Percentiles rank a stretch among this genome's conserved stretches.
phyloP scores from a whole-genome alignment of 2,113 vertebrate species.

The Gadus chalcogrammus region DNA sequence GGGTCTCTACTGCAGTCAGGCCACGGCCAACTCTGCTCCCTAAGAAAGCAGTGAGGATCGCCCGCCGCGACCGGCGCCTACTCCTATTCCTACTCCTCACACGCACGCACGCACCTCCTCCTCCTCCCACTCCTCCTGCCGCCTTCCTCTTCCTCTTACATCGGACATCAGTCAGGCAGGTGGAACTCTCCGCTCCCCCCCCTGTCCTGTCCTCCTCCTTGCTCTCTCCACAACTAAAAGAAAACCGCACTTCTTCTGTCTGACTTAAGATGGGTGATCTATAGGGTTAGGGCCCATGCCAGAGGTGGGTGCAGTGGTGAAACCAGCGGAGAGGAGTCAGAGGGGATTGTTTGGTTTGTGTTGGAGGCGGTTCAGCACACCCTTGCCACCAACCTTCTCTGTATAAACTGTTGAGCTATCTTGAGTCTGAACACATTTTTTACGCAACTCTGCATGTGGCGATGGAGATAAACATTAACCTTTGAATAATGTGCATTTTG shows the following conservation, averaged over 20 bases:
- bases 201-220: background rate
- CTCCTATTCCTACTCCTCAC: slow-evolving; percentile 23
- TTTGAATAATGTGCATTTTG: background rate
- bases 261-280: slow-evolving; percentile 31
- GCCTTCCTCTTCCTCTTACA: slow-evolving; percentile 29
- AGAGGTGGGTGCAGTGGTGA: slow-evolving; percentile 8
- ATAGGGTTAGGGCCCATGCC: background rate
- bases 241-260: slow-evolving; percentile 40
- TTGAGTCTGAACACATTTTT: background rate
- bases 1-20: slow-evolving; percentile 45
- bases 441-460: background rate
- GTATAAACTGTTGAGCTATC: slow-evolving; percentile 6
- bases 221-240: slow-evolving; percentile 2
- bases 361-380: background rate
- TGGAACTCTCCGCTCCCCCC: slow-evolving; percentile 41
- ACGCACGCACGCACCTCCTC: slow-evolving; percentile 24
- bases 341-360: slow-evolving; percentile 11
- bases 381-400: background rate
- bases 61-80: slow-evolving; percentile 44
- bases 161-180: slow-evolving; percentile 42
- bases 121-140: slow-evolving; percentile 13
- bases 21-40: slow-evolving; percentile 51
- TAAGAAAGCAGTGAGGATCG: slow-evolving; percentile 41
- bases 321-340: slow-evolving; percentile 1
- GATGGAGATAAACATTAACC: background rate